Evolutionary conservation across 2,888 invertebrate genomes (phyloP).

Genomic region (Leptopilina myrica): DNA sequence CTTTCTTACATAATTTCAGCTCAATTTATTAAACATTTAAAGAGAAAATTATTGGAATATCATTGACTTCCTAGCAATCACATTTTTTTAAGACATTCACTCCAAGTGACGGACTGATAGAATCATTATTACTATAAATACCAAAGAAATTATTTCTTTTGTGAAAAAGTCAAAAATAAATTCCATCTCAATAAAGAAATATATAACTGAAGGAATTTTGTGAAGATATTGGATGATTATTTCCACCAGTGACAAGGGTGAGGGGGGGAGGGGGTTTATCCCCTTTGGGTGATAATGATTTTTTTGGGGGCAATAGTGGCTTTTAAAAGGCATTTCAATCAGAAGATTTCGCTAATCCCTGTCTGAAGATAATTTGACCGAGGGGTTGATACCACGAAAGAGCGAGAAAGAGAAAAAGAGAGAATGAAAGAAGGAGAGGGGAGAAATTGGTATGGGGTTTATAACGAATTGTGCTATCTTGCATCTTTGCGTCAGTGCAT

Average conservation of each 20-base stretch:
- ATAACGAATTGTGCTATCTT: slow-evolving; percentile 53
- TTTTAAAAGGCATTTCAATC: slow-evolving; percentile 31
- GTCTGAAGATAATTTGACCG: slow-evolving; percentile 20
- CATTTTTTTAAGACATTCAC: no score
- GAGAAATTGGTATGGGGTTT: slow-evolving; percentile 8
- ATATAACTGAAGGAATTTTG: neutral
- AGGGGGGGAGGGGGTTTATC: no score
- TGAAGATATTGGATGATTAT: slow-evolving; percentile 2
- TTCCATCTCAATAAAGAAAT: no score
- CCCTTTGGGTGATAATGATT: slow-evolving; percentile 10
- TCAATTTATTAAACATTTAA: no score
- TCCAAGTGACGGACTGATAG: no score
- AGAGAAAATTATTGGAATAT: no score
- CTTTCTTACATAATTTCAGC: no score
- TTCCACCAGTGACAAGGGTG: neutral
- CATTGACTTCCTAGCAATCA: no score
- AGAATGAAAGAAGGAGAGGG: no score
- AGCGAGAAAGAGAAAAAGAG: no score
- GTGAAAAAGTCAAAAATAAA: no score
- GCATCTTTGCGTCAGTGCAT: slow-evolving; percentile 53
- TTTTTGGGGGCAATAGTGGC: neutral
- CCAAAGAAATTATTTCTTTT: neutral
- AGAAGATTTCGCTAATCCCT: slow-evolving; percentile 23
- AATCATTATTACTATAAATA: no score
- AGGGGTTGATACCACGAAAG: neutral